Percentiles rank a stretch among this genome's conserved stretches.
phyloP scores from a whole-genome alignment of 1,140 invertebrate genomes.

The Helicoverpa armigera region DNA sequence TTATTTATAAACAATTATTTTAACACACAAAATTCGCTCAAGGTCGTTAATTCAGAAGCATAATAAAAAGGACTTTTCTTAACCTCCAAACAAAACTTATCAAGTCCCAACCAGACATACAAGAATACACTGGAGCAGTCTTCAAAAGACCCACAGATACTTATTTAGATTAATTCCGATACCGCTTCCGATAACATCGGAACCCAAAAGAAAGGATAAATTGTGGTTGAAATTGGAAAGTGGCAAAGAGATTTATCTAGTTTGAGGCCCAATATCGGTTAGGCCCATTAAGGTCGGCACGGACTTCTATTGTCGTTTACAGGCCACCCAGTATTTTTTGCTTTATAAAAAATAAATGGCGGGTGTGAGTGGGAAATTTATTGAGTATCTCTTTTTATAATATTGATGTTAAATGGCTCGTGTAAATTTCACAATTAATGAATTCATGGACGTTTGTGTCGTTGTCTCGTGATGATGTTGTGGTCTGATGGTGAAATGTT shows the following conservation, averaged over 20 bases:
- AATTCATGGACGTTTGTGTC: no score
- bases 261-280: slow-evolving; percentile 35
- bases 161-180: slow-evolving; percentile 41
- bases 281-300: slow-evolving; percentile 42
- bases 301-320: slow-evolving; percentile 40
- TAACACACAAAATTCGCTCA: no score
- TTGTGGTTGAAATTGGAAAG: slow-evolving; percentile 42
- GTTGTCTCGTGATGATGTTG: no score
- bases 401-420: neutral
- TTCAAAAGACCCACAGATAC: slow-evolving; percentile 38
- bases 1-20: no score
- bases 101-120: neutral
- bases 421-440: neutral
- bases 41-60: no score
- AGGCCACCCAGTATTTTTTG: slow-evolving; percentile 17
- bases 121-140: neutral
- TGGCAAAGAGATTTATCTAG: slow-evolving; percentile 25
- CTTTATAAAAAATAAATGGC: slow-evolving; percentile 37
- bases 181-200: slow-evolving; percentile 38
- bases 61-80: neutral
- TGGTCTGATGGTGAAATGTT: no score
- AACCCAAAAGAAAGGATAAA: slow-evolving; percentile 33
- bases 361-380: neutral
- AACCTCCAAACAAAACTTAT: neutral
- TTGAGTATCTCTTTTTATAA: neutral